Base-by-base conservation (phyloP, 2,888 invertebrate species). In the Brachypalpus laphriformis region DNA sequence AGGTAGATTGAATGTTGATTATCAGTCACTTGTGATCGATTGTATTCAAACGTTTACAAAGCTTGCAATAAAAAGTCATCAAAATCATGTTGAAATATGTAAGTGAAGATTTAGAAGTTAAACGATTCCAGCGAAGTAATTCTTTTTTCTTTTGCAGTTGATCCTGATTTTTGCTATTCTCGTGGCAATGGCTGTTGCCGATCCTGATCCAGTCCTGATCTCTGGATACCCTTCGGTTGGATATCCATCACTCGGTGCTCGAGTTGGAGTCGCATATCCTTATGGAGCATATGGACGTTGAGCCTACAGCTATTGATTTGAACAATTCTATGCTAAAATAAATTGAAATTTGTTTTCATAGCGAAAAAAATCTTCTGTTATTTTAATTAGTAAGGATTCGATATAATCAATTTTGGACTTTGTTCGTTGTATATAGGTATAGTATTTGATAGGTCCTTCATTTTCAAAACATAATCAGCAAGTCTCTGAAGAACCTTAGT, bases 1-100 rank as follows among this genome's bases (percentile, higher is more conserved):
- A 18, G 4, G 14, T n/a, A 14, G 8, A 11, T 31, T 20, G 8
- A 20, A 18, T 40, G 18, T 11, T 25, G 0, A 22, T n/a, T 31
- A 76, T 68, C 76, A 76, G 76, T 76, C 59, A 66, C 51, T 63
- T 59, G 37, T 42, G 25, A 45, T 61, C 59, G n/a, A 37, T 42
- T 68, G 40, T 14, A 40, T 28, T 66, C 22, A 57, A 66, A 42
- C 5, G 57, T 51, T 45, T 51, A 0, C 18, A 51, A 16, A 8
- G 18, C 11, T 11, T 57, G 1, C 18, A 51, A 40, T 1, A 3
- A 2, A 14, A 40, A 40, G 5, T 40, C n/a, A 49, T 28, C 20
- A 9, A 25, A 49, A 54, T 34, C 42, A 80, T 68, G 47, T 20
- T 20, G 3, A 20, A 20, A 20, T 4, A 18, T 16, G 28, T 54